phyloP scores from a whole-genome alignment of 2,888 invertebrate species.

The Zelleria hepariella region DNA sequence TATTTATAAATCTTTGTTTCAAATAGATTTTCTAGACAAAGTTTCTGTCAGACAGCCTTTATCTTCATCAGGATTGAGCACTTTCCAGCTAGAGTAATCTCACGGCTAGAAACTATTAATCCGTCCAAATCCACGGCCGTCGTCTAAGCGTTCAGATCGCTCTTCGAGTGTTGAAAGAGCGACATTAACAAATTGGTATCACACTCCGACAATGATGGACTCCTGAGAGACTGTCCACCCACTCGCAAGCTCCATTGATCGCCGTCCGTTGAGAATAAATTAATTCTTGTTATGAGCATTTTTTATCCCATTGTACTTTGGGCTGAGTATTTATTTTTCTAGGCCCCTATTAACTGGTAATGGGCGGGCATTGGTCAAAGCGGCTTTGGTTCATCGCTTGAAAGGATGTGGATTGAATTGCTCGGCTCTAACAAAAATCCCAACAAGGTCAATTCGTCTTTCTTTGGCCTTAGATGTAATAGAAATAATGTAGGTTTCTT shows the following conservation, averaged over 20 bases:
- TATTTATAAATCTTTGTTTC: not conserved
- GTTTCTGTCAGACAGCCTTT: not conserved
- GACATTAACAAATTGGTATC: slow-evolving; percentile 70
- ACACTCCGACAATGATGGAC: slow-evolving; percentile 71
- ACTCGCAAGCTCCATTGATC: slow-evolving; percentile 62
- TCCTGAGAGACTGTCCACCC: slow-evolving; percentile 70
- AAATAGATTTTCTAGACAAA: not conserved
- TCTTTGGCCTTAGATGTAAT: slow-evolving; percentile 24
- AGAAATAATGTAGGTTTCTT: slow-evolving; percentile 25
- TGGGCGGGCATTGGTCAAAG: slow-evolving; percentile 65
- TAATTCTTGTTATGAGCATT: slow-evolving; percentile 69
- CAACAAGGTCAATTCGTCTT: slow-evolving; percentile 8
- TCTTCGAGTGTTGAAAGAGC: slow-evolving; percentile 54
- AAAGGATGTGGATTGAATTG: slow-evolving; percentile 23
- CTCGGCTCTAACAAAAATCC: not conserved
- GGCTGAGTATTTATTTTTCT: slow-evolving; percentile 57
- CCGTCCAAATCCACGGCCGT: slow-evolving; percentile 29
- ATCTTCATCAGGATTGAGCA: not conserved
- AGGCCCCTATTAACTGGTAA: slow-evolving; percentile 43
- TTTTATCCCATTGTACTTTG: slow-evolving; percentile 61
- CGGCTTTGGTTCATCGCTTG: slow-evolving; percentile 24
- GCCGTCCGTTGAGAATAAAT: slow-evolving; percentile 62
- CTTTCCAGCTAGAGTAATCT: not conserved
- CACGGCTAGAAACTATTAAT: slow-evolving; percentile 26
- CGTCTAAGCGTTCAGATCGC: not conserved